Base-by-base conservation (phyloP, 2,797 vertebrate species). In the Iguana delicatissima region DNA sequence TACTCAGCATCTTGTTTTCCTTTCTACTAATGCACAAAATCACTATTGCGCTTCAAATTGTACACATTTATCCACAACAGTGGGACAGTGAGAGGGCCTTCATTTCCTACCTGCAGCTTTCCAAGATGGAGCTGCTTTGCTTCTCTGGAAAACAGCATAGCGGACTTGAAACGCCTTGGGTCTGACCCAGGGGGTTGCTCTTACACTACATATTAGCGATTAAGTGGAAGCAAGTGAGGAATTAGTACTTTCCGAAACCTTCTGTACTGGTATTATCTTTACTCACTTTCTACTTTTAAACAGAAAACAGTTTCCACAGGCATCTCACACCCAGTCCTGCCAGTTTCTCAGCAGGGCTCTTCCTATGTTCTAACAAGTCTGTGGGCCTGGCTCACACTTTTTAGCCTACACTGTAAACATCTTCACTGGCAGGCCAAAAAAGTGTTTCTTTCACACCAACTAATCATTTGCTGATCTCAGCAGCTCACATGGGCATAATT, bases 351-450 rank as follows among this genome's bases (percentile, higher is more conserved):
- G 77, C 87, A 35, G 38, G 59, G 86, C 14, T 91, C 32, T 76
- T 92, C 32, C 76, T 32, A 62, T 76, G 42, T 32, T 87, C 46
- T 76, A 74, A 76, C 50, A 52, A 73, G 24, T 72, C 46, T 42
- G 26, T 29, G 32, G 89, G 89, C 72, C 13, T 90, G 81, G 59
- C 14, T 92, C 76, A 35, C 76, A 91, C 69, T 77, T 86, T 79
- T 1, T 4, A 84, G 1, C 20, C 32, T 3, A 90, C 62, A 32
- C 72, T 29, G 20, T n/a, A 93, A 50, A 26, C 55, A 81, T 64
- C 52, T 2, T 13, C 42, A 24, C 85, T 87, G 0, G 0, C 52
- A 91, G 87, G 77, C 62, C 83, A 5, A 2, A 0, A 0, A 2
- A 38, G 64, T 4, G 84, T 89, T 38, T 46, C 22, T 88, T 52